A percentile compares a stretch with the other conserved stretches of the same genome.
These are phyloP conservation scores for Beris chalybata DNA, from an alignment of 2,888 invertebrate species.

Conservation along the genomic window DNA sequence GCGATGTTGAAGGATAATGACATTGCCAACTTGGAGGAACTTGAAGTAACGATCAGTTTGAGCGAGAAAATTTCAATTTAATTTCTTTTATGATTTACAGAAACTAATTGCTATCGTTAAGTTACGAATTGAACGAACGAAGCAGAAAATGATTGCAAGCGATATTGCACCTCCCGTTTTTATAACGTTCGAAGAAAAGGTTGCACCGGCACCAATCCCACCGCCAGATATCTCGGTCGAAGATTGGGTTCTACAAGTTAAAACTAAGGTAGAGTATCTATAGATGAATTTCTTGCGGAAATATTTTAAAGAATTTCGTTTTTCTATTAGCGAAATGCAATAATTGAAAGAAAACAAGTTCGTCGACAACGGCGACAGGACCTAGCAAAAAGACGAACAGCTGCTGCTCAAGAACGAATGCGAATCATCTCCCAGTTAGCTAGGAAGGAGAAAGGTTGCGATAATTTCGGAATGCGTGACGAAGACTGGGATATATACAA, in stretches of 20 bases:
- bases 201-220: slow-evolving; percentile 47
- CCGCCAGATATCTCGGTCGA: slow-evolving; percentile 48
- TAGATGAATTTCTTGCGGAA: not conserved
- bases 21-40: slow-evolving; percentile 73
- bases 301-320: not conserved
- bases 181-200: slow-evolving; percentile 43
- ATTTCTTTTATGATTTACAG: slow-evolving; percentile 30
- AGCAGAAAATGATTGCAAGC: slow-evolving; percentile 70
- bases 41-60: slow-evolving; percentile 66
- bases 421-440: slow-evolving; percentile 89
- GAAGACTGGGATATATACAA: slow-evolving; percentile 98
- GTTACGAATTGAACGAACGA: slow-evolving; percentile 65
- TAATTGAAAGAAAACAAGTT: slow-evolving; percentile 70
- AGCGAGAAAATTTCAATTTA: not conserved
- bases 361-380: slow-evolving; percentile 82
- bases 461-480: slow-evolving; percentile 91
- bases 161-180: slow-evolving; percentile 55
- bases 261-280: slow-evolving; percentile 43
- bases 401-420: slow-evolving; percentile 94
- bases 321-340: slow-evolving; percentile 54
- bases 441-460: slow-evolving; percentile 73
- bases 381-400: slow-evolving; percentile 85
- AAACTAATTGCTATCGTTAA: slow-evolving; percentile 42
- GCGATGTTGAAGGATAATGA: slow-evolving; percentile 75
- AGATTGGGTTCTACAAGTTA: slow-evolving; percentile 50